Percentiles rank a stretch among this genome's conserved stretches.
phyloP scores from a whole-genome alignment of 2,113 vertebrate species.

The Bubo scandiacus region DNA sequence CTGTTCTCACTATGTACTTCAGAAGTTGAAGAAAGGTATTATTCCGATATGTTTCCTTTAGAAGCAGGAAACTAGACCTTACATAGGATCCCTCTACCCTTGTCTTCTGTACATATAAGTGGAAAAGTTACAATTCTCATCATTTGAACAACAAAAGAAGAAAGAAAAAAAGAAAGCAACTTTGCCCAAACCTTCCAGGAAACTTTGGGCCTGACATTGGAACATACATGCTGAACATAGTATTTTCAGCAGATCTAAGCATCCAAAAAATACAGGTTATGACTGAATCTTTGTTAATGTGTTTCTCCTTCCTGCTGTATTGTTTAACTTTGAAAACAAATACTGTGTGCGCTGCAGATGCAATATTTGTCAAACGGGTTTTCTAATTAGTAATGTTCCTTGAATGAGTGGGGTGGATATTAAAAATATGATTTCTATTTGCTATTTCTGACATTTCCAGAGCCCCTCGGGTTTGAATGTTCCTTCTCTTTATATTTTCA shows the following conservation, averaged over 20 bases:
- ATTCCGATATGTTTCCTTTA: neutral
- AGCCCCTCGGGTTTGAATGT: neutral
- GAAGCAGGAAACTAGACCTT: neutral
- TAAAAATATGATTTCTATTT: neutral
- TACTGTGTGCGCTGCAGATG: neutral
- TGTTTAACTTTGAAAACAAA: neutral
- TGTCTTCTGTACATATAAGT: neutral
- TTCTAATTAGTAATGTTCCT: neutral
- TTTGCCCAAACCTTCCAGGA: neutral
- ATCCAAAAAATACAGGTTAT: neutral
- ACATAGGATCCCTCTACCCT: rapidly evolving
- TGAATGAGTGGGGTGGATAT: neutral
- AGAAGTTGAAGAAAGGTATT: neutral
- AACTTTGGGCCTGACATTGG: neutral
- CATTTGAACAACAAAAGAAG: neutral
- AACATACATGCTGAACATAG: neutral
- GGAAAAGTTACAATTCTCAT: neutral
- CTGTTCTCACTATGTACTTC: neutral
- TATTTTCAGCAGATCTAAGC: neutral
- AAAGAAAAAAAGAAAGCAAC: rapidly evolving
- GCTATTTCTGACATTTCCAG: neutral
- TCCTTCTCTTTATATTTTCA: neutral
- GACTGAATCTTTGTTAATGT: neutral
- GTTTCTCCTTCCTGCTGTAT: neutral
- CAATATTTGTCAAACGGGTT: neutral